phyloP scores from a whole-genome alignment of 2,113 vertebrate species.

The Craseonycteris thonglongyai region DNA sequence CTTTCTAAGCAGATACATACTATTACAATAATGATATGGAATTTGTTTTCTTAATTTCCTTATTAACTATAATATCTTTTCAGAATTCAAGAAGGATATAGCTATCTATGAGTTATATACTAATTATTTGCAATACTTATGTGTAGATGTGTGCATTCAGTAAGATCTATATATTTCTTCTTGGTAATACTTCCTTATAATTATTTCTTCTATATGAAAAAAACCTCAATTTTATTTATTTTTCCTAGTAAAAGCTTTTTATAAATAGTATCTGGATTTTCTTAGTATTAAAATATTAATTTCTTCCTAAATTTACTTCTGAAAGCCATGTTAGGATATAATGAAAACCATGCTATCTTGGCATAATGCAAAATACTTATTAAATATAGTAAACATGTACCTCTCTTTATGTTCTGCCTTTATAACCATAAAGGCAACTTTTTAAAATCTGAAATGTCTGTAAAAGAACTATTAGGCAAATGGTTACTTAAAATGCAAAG shows the following conservation, averaged over 20 bases:
- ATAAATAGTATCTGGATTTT: background rate
- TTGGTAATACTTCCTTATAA: background rate
- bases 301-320: background rate
- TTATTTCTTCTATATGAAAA: background rate
- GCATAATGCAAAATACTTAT: background rate
- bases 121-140: background rate
- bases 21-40: background rate
- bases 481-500: background rate
- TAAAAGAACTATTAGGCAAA: background rate
- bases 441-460: background rate
- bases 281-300: background rate
- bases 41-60: background rate
- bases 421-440: background rate
- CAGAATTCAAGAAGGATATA: background rate
- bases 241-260: background rate
- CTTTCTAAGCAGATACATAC: background rate
- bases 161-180: background rate
- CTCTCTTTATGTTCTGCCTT: background rate
- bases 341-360: background rate
- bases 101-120: background rate
- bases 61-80: background rate
- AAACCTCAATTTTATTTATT: background rate
- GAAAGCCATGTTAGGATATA: background rate
- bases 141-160: background rate
- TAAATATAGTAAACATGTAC: background rate